Conservation (phyloP, 2,113 vertebrate genomes). For the Dendrocopos noguchii region DNA sequence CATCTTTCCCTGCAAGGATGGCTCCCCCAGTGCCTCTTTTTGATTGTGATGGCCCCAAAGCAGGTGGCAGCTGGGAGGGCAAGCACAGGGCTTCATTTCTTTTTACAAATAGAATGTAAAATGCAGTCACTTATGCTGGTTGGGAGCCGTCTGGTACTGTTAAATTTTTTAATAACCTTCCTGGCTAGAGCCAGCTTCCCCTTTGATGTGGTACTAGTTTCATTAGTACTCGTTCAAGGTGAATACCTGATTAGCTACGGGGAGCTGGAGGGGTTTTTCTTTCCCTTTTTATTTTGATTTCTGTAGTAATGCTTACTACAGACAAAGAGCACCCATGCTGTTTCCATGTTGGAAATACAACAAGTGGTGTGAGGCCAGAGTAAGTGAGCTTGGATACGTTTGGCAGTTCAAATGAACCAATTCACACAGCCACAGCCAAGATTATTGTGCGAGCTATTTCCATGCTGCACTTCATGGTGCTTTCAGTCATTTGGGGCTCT, state of each 20-base stretch:
- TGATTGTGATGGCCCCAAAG: neutral
- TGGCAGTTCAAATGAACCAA: neutral
- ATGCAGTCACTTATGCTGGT: neutral
- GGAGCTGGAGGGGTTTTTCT: neutral
- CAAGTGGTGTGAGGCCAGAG: neutral
- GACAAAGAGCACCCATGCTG: neutral
- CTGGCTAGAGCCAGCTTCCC: neutral
- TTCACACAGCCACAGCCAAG: neutral
- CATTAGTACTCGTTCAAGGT: neutral
- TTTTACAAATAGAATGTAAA: neutral
- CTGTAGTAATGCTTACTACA: neutral
- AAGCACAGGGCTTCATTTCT: neutral
- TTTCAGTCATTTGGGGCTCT: neutral
- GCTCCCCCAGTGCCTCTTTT: neutral
- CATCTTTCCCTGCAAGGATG: neutral
- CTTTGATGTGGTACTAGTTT: slow-evolving; percentile 49
- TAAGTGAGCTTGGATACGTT: neutral
- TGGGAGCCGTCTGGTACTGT: neutral
- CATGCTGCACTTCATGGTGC: neutral
- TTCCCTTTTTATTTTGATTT: neutral
- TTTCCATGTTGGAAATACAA: neutral
- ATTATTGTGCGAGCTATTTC: neutral
- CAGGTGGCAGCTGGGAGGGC: neutral
- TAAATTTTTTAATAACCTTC: slow-evolving; percentile 40
- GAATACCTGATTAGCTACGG: slow-evolving; percentile 44